These are phyloP conservation scores for Drosophila trapezifrons DNA, from an alignment of 1,140 invertebrate genomes.

Conservation along the genomic window DNA sequence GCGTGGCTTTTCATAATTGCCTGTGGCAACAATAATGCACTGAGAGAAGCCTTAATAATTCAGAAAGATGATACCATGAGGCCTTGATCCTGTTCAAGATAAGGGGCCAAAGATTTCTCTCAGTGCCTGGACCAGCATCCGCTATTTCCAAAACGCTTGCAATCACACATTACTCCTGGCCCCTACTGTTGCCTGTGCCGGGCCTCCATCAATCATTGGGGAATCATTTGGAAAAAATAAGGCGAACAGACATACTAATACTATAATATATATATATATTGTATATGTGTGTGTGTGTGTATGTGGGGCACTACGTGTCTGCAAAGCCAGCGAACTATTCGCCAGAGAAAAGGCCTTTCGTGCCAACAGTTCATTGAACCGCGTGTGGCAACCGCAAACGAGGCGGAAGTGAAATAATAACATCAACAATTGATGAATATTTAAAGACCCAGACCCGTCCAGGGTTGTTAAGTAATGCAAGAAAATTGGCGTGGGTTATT, in stretches of 20 bases:
- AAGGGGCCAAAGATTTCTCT: neutral
- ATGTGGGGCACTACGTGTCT: conserved; percentile 24
- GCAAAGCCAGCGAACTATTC: conserved; percentile 32
- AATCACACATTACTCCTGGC: conserved; percentile 47
- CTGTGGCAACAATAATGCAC: conserved; percentile 50
- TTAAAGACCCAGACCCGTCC: conserved; percentile 17
- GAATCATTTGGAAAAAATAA: conserved; percentile 51
- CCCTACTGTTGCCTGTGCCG: conserved; percentile 13
- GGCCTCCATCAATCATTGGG: conserved; percentile 53
- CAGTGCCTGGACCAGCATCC: conserved; percentile 9
- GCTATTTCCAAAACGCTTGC: conserved; percentile 21
- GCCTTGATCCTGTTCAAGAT: no score
- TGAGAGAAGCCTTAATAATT: neutral
- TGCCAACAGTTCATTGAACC: conserved; percentile 57
- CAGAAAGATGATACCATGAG: neutral
- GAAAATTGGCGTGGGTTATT: neutral
- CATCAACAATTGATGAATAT: conserved; percentile 60
- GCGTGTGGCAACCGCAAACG: conserved; percentile 14
- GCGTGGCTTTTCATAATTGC: conserved; percentile 65
- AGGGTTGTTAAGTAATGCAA: conserved; percentile 13
- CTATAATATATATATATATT: neutral
- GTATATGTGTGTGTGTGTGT: neutral
- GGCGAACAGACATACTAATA: conserved; percentile 11
- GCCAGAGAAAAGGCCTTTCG: conserved; percentile 11
- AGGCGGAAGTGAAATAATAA: conserved; percentile 55